phyloP scores from a whole-genome alignment of 2,113 vertebrate species.

The Cebus imitator region DNA sequence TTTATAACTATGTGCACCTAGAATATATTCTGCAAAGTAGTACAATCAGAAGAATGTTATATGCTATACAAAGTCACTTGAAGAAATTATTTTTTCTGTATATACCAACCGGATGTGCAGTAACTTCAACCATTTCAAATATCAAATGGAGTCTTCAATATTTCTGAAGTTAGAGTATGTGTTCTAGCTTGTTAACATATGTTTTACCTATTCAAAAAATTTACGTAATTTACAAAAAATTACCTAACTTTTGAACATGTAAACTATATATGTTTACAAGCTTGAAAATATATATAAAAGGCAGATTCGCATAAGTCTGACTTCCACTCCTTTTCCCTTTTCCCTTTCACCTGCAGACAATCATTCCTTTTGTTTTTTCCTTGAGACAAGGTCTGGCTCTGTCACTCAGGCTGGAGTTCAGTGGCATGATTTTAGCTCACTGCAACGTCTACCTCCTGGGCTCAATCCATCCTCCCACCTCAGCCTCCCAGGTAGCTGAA shows the following conservation, averaged over 20 bases:
- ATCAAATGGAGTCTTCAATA: neutral
- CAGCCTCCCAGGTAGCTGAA: too few species aligned
- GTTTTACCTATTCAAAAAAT: too few species aligned
- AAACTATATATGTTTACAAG: neutral
- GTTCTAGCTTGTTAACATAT: too few species aligned
- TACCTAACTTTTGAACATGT: neutral
- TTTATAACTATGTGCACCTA: neutral
- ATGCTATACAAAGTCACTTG: neutral
- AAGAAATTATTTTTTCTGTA: neutral
- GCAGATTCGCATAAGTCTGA: neutral
- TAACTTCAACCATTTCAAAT: neutral
- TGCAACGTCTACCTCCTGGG: too few species aligned
- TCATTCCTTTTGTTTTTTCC: neutral
- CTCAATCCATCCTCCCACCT: too few species aligned
- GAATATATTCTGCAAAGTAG: neutral
- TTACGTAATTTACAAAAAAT: too few species aligned
- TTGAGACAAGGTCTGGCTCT: too few species aligned
- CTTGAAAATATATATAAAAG: neutral
- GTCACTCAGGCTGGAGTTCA: too few species aligned
- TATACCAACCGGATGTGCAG: neutral
- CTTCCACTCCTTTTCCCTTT: neutral
- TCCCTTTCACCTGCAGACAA: neutral
- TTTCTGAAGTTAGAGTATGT: neutral
- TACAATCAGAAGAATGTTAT: neutral
- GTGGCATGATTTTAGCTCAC: too few species aligned